Conservation (phyloP, 2,888 invertebrate species). For the Muschampia plurimacula region DNA sequence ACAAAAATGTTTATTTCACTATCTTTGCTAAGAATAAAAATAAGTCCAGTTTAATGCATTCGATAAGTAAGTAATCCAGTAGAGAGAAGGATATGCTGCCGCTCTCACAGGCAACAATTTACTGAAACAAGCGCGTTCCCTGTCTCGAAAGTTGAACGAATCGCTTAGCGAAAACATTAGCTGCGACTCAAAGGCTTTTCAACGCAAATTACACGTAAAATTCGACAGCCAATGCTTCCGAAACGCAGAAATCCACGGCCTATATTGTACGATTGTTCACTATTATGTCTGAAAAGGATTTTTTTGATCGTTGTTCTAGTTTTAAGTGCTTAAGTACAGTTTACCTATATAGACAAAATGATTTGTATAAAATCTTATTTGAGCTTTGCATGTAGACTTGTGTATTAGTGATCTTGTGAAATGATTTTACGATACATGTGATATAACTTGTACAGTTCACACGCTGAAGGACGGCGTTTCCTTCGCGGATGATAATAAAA, state of each 20-base stretch:
- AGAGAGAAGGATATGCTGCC: not conserved
- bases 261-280: constrained; percentile 51
- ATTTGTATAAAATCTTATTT: too few species aligned
- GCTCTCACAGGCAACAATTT: constrained; percentile 59
- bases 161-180: constrained; percentile 82
- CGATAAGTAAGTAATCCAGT: not conserved
- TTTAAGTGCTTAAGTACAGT: too few species aligned
- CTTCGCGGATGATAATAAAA: too few species aligned
- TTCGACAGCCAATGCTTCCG: constrained; percentile 71
- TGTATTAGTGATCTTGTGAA: too few species aligned
- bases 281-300: not conserved
- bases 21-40: too few species aligned
- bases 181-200: constrained; percentile 77
- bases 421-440: too few species aligned
- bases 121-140: constrained; percentile 58
- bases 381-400: too few species aligned
- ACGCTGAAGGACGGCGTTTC: too few species aligned
- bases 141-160: constrained; percentile 67
- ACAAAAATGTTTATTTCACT: too few species aligned
- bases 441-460: too few species aligned
- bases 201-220: constrained; percentile 82
- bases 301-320: not conserved
- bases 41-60: not conserved
- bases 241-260: constrained; percentile 60
- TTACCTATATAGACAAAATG: too few species aligned